Base-by-base conservation (phyloP, 2,888 invertebrate genomes). In the Augiades crinisus region DNA sequence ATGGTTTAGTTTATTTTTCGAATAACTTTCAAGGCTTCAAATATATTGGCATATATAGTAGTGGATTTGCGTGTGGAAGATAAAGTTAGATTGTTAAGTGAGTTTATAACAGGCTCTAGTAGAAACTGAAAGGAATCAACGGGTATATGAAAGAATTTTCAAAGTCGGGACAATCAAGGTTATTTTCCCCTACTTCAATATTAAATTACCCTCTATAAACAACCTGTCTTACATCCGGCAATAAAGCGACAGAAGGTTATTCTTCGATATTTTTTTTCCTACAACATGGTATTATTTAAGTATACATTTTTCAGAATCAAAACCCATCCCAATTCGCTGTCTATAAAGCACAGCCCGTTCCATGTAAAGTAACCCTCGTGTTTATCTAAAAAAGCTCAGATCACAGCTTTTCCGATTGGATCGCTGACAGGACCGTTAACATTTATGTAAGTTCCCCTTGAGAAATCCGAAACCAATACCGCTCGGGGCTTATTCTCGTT, bases 391-490 rank as follows among this genome's bases (percentile, higher is more conserved):
- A 43, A 43, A 34, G 27, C 14, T 27, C 19, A 43, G 50, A 43
- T 50, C 43, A 36, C 50, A 43, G 50, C 50, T 43, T 43, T 43
- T 36, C 50, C 54, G 50, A 54, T 59, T 55, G 53, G 61, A 63
- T 60, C 55, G 63, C 59, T 63, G 69, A 68, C 65, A 67, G 65
- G 59, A 58, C 60, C 68, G 69, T 72, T 72, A 75, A 71, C 71
- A 73, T 78, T 75, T 75, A 70, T 71, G 66, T 67, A 68, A 64
- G 66, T 63, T 55, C 76, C 80, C 77, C 78, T 54, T 47, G 77
- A 73, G 78, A 72, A 70, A 75, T 70, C 60, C 63, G 61, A 50
- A 61, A 60, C 65, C 70, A 65, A 65, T 60, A 69, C 59, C 63
- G 70, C 70, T 68, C 50, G 63, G 64, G 71, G 74, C 72, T 64